A percentile compares a stretch with the other conserved stretches of the same genome.
Conservation (phyloP, 1,140 invertebrate species). For the Uloborus diversus region DNA sequence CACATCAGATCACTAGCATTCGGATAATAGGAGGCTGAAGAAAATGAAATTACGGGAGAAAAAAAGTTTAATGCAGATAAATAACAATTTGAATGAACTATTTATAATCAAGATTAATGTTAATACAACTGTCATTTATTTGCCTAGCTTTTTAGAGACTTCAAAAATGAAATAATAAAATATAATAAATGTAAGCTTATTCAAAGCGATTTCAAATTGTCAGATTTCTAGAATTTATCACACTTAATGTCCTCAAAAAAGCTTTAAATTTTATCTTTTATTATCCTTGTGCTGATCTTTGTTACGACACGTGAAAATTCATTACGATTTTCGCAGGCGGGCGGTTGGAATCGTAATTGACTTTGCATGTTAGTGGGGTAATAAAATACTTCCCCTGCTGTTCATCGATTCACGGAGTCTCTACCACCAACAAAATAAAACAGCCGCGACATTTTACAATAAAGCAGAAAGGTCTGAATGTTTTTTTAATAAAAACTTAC, state of each 20-base stretch:
- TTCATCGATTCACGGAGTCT: conserved; percentile 46
- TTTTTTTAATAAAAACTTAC: too few relatives aligned
- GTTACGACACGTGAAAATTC: conserved; percentile 17
- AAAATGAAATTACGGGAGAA: too few relatives aligned
- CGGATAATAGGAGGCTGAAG: too few relatives aligned
- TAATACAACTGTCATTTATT: too few relatives aligned
- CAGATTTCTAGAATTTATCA: conserved; percentile 4
- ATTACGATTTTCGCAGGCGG: conserved; percentile 49
- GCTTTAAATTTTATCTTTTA: not conserved
- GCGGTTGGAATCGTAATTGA: conserved; percentile 42
- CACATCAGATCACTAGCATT: too few relatives aligned
- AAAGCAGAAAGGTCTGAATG: too few relatives aligned
- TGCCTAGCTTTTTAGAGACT: too few relatives aligned
- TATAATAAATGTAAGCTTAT: not conserved
- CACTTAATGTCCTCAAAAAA: conserved; percentile 27
- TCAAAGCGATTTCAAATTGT: not conserved
- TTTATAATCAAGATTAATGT: too few relatives aligned
- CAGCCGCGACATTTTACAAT: not conserved
- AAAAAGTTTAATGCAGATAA: too few relatives aligned
- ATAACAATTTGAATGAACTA: too few relatives aligned
- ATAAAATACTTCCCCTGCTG: conserved; percentile 49
- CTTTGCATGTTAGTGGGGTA: conserved; percentile 42
- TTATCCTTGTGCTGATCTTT: conserved; percentile 18
- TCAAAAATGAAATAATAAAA: too few relatives aligned
- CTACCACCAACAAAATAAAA: conserved; percentile 6